Evolutionary conservation across 2,888 invertebrate genomes (phyloP).

Genomic region (Gandaritis pyraliata): DNA sequence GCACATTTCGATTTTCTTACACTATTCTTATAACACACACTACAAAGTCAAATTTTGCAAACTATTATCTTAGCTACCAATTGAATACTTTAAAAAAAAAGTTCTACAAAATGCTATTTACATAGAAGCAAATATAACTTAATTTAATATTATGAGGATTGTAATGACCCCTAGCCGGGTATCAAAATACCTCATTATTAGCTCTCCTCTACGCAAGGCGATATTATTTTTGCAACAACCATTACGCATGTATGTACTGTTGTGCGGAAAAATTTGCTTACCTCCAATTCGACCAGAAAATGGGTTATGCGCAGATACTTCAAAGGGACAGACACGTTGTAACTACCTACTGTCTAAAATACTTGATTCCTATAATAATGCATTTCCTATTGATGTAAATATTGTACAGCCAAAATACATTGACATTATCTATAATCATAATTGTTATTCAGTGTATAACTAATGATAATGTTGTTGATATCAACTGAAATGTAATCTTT

Average conservation of each 20-base stretch:
- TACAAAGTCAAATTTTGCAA: not conserved
- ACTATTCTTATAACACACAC: not conserved
- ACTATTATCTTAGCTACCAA: too few relatives aligned
- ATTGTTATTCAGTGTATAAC: slow-evolving; percentile 10
- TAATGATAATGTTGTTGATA: slow-evolving; percentile 34
- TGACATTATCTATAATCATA: not conserved
- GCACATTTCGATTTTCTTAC: slow-evolving; percentile 23
- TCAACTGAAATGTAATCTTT: slow-evolving; percentile 49
- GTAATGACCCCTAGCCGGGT: not conserved
- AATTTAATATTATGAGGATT: not conserved
- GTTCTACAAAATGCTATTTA: slow-evolving; percentile 4
- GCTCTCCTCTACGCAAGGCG: not conserved
- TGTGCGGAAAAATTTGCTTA: too few relatives aligned
- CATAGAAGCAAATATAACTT: not conserved
- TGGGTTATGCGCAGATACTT: too few relatives aligned
- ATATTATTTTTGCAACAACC: too few relatives aligned
- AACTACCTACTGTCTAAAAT: too few relatives aligned
- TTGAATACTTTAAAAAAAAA: too few relatives aligned
- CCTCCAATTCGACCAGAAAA: too few relatives aligned
- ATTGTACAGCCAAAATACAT: not conserved
- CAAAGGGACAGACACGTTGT: too few relatives aligned
- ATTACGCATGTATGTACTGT: too few relatives aligned
- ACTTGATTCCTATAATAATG: too few relatives aligned
- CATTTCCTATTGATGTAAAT: not conserved
- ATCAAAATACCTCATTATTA: not conserved